phyloP scores from a whole-genome alignment of 2,113 vertebrate genomes.

The Otolemur garnettii region DNA sequence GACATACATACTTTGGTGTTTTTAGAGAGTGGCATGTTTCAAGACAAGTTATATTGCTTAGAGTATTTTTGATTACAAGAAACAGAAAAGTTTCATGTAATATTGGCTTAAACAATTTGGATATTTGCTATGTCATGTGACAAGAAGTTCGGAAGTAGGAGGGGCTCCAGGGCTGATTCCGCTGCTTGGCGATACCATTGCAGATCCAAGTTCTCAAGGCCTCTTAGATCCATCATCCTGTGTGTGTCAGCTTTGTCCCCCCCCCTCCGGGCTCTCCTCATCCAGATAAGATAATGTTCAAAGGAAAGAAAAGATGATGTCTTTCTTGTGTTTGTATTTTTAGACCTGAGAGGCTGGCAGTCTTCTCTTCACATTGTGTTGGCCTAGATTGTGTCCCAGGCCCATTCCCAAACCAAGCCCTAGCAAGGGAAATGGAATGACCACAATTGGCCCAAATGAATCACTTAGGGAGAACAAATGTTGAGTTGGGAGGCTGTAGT shows the following conservation, averaged over 20 bases:
- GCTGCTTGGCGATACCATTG: accelerated
- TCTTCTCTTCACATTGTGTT: neutral
- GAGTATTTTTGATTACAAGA: neutral
- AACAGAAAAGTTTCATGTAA: neutral
- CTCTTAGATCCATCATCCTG: neutral
- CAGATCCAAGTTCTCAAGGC: neutral
- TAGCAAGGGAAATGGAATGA: neutral
- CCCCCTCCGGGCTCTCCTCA: neutral
- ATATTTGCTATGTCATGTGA: neutral
- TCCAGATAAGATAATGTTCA: neutral
- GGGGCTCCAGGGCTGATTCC: neutral
- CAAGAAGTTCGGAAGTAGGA: neutral
- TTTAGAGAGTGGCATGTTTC: neutral
- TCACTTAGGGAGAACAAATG: neutral
- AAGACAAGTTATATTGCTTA: neutral
- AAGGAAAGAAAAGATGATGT: neutral
- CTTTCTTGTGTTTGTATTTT: neutral
- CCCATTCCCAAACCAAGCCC: neutral
- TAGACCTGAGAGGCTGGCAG: neutral
- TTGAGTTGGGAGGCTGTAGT: neutral
- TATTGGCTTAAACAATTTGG: neutral
- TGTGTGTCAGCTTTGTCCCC: neutral
- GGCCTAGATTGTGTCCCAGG: neutral
- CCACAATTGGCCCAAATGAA: neutral
- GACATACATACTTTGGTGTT: neutral